These are phyloP conservation scores for Stenodera caucasica DNA, from an alignment of 2,888 invertebrate genomes.

Conservation along the genomic window DNA sequence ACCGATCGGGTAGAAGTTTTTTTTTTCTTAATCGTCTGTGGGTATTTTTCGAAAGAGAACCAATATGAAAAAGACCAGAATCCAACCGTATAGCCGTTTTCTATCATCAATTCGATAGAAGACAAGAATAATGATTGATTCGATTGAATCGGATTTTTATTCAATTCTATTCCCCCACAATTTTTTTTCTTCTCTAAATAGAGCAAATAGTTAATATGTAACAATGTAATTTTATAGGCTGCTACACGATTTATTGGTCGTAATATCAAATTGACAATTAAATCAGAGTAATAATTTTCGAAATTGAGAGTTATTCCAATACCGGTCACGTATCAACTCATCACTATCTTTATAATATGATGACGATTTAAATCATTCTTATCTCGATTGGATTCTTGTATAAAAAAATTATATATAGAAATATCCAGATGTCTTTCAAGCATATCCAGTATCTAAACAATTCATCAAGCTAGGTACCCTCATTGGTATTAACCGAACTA, in stretches of 20 bases:
- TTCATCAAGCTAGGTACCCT: background rate
- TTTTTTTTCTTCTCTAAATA: too few relatives aligned
- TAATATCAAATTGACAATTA: slow-evolving; percentile 5
- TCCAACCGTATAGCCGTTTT: background rate
- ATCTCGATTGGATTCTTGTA: slow-evolving; percentile 2
- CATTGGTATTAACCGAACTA: background rate
- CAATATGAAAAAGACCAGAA: background rate
- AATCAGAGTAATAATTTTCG: slow-evolving; percentile 19
- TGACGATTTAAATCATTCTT: slow-evolving; percentile 26
- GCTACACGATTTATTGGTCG: background rate
- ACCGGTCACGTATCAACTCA: slow-evolving; percentile 25
- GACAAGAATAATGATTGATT: slow-evolving; percentile 3
- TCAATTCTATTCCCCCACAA: background rate
- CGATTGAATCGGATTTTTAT: background rate
- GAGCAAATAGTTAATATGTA: background rate
- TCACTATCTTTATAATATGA: slow-evolving; percentile 14
- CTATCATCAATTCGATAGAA: background rate
- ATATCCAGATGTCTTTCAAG: background rate
- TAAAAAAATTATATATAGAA: background rate
- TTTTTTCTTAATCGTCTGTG: background rate
- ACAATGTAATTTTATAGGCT: slow-evolving; percentile 1
- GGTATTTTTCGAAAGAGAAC: background rate
- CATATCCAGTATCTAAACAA: background rate
- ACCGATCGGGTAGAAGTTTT: background rate
- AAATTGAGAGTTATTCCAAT: slow-evolving; percentile 14